Percentiles rank a stretch among this genome's conserved stretches.
These are phyloP conservation scores for Agelastica alni DNA, from an alignment of 2,888 invertebrate genomes.

Conservation along the genomic window DNA sequence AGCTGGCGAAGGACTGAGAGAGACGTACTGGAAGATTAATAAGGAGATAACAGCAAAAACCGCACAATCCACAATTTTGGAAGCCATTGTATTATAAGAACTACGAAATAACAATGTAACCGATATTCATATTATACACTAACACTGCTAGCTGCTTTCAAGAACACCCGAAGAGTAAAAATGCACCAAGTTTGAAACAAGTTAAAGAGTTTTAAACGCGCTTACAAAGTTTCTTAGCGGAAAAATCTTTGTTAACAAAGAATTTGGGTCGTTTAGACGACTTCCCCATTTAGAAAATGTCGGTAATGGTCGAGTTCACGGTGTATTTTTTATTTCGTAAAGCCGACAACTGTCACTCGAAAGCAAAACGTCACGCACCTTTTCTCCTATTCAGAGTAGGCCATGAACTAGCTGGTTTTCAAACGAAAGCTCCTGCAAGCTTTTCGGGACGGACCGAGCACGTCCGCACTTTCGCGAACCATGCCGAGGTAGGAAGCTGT, in stretches of 20 bases:
- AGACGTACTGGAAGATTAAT: slow-evolving; percentile 29
- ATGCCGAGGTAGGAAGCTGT: slow-evolving; percentile 22
- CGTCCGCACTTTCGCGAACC: slow-evolving; percentile 12
- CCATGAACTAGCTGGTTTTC: slow-evolving; percentile 30
- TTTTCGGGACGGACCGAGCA: slow-evolving; percentile 24
- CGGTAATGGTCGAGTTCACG: neutral
- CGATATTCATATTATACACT: slow-evolving; percentile 3
- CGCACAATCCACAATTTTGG: slow-evolving; percentile 20
- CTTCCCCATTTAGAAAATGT: slow-evolving; percentile 1
- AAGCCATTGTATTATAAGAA: slow-evolving; percentile 28
- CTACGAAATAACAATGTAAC: slow-evolving; percentile 9
- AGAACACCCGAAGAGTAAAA: neutral
- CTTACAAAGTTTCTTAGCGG: neutral
- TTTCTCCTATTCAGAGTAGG: slow-evolving; percentile 20
- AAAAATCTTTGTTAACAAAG: neutral
- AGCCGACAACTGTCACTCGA: slow-evolving; percentile 14
- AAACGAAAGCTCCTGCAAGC: slow-evolving; percentile 32
- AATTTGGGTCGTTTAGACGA: neutral
- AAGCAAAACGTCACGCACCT: slow-evolving; percentile 17
- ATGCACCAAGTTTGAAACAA: neutral
- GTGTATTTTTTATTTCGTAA: slow-evolving; percentile 7
- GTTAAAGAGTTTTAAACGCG: neutral
- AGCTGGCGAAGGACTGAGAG: slow-evolving; percentile 36
- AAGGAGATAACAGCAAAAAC: slow-evolving; percentile 24
- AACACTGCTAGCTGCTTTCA: neutral